Evolutionary conservation across 2,888 invertebrate species (phyloP).

Genomic region (Aplocera efformata): DNA sequence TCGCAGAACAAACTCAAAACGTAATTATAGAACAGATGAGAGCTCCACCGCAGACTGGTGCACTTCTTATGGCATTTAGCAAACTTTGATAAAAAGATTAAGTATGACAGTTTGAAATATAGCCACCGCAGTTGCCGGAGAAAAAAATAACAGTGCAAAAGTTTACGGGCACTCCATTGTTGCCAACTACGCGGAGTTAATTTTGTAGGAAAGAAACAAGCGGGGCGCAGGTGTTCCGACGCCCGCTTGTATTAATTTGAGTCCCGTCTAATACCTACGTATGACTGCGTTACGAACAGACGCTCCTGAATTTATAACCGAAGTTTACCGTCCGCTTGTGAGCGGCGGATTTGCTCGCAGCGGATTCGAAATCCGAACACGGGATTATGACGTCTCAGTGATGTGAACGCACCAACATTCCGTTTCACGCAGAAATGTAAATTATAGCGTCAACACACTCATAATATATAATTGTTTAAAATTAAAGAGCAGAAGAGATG

Average conservation of each 20-base stretch:
- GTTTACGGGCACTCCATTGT: slow-evolving; percentile 69
- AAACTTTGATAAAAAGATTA: slow-evolving; percentile 81
- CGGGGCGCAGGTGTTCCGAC: slow-evolving; percentile 65
- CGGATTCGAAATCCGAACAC: slow-evolving; percentile 53
- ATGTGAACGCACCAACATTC: slow-evolving; percentile 37
- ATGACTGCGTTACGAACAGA: slow-evolving; percentile 61
- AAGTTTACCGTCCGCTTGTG: slow-evolving; percentile 56
- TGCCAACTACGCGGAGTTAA: slow-evolving; percentile 68
- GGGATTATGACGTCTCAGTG: slow-evolving; percentile 64
- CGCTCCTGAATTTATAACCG: slow-evolving; percentile 66
- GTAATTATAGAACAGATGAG: slow-evolving; percentile 72
- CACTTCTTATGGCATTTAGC: slow-evolving; percentile 75
- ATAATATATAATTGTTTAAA: slow-evolving; percentile 74
- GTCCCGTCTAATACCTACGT: slow-evolving; percentile 72
- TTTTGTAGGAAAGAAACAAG: slow-evolving; percentile 74
- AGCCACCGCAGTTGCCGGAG: slow-evolving; percentile 65
- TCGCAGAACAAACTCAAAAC: slow-evolving; percentile 50
- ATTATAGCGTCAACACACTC: slow-evolving; percentile 50
- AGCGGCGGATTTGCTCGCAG: slow-evolving; percentile 45
- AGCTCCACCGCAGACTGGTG: slow-evolving; percentile 65
- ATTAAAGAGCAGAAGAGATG: slow-evolving; percentile 64
- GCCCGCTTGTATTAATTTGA: slow-evolving; percentile 72
- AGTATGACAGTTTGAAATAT: slow-evolving; percentile 81
- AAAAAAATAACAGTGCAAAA: slow-evolving; percentile 74
- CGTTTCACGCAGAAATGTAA: slow-evolving; percentile 55